Conservation (phyloP, 2,113 vertebrate species). For the Onychorhynchus coronatus region DNA sequence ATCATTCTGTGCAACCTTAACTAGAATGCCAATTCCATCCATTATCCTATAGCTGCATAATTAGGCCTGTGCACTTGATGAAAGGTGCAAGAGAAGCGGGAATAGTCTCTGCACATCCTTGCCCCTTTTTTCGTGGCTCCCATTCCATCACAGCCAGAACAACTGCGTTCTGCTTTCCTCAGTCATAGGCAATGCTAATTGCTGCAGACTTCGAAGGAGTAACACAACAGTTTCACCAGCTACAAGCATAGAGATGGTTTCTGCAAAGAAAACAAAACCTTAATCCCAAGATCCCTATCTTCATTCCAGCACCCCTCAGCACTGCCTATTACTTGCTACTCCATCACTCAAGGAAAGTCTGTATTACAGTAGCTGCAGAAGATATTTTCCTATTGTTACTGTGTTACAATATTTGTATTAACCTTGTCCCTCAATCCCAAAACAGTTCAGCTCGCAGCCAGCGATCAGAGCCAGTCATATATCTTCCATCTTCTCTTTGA, state of each 20-base stretch:
- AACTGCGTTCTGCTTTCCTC: background rate
- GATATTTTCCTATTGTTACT: background rate
- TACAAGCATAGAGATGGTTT: background rate
- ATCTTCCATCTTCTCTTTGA: background rate
- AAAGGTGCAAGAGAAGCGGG: background rate
- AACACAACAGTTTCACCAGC: background rate
- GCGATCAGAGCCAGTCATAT: background rate
- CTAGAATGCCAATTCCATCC: background rate
- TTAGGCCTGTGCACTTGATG: background rate
- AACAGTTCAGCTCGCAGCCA: background rate
- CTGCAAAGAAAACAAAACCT: background rate
- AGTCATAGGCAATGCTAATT: background rate
- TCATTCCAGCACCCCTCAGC: background rate
- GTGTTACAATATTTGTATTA: background rate
- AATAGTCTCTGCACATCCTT: background rate
- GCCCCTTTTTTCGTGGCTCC: background rate
- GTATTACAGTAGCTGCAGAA: background rate
- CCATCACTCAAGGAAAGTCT: background rate
- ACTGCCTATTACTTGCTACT: background rate
- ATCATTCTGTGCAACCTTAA: background rate
- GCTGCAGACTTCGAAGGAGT: background rate
- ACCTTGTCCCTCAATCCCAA: background rate
- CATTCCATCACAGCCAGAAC: background rate
- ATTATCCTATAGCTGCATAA: background rate
- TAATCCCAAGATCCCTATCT: background rate